phyloP scores from a whole-genome alignment of 1,140 invertebrate species.

The Ylistrum balloti region DNA sequence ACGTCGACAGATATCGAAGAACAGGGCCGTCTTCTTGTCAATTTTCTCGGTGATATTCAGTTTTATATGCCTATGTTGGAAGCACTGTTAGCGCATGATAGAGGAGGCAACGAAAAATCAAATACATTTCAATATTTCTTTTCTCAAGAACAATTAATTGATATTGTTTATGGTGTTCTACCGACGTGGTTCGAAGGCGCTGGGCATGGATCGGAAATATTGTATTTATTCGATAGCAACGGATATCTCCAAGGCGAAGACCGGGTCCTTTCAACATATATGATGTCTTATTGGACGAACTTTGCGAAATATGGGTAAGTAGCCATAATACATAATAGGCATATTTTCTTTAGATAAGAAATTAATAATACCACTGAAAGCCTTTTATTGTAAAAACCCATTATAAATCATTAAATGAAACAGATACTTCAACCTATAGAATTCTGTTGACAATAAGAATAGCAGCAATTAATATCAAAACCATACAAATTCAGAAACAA shows the following conservation, averaged over 20 bases:
- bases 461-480: no score
- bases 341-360: no score
- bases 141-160: neutral
- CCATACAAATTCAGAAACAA: no score
- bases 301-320: slow-evolving; percentile 20
- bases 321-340: no score
- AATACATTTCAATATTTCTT: slow-evolving; percentile 7
- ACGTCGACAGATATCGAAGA: neutral
- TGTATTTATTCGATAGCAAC: neutral
- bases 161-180: neutral
- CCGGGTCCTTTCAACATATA: neutral
- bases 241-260: neutral
- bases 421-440: no score
- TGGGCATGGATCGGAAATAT: neutral
- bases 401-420: no score
- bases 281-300: neutral
- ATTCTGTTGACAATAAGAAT: no score
- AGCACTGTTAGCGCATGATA: neutral
- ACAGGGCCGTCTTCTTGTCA: neutral
- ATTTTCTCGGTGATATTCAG: neutral
- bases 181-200: neutral
- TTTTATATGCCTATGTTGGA: neutral
- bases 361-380: no score
- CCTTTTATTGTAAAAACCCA: no score
- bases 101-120: neutral